Evolutionary conservation across 2,888 invertebrate genomes (phyloP), one percentile per base, ranked within the genome.

Genomic region (Melolontha melolontha): DNA sequence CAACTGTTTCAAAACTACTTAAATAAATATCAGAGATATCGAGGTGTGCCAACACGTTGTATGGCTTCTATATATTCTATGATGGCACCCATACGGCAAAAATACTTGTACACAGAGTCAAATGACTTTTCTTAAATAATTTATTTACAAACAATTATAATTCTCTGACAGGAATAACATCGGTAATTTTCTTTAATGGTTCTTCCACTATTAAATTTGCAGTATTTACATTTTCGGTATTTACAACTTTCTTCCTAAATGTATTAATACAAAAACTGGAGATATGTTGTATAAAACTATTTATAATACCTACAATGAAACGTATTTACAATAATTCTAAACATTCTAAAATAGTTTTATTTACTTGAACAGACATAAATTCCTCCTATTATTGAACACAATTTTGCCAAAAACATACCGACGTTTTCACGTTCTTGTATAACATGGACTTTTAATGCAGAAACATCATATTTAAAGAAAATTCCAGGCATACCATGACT

Each of bases 401-500:
- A 85, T 77, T 96, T 90, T 52, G 97, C 90, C 66, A 92, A 85
- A 80, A 98, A 96, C 81, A 94, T 91, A 47, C 91, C 83, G 39
- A 93, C 74, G 72, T 92, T 88, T 74, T 95, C 94, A 67, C 92
- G 86, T 78, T 94, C 91, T 79, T 94, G 93, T 63, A 87, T 89
- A 0, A 96, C 92, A 79, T 89, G 88, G 5, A 98, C 92, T 85
- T 94, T 94, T 50, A 98, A 83, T 0, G 97, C 94, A 14, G 96
- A 93, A 85, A 95, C 91, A 77, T 98, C 97, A 81, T 98, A 98
- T 82, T 97, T 97, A 76, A 98, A 92, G 81, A 95, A 97, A 73
- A 98, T 92, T 17, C 98, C 98, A 0, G 97, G 95, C 16, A 95
- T 91, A 0, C 97, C 97, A 79, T 97, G 97, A 12, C 96, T 96